Evolutionary conservation across 2,888 invertebrate species (phyloP), one percentile per base, ranked within the genome.

Genomic region (Drosophila monieri): DNA sequence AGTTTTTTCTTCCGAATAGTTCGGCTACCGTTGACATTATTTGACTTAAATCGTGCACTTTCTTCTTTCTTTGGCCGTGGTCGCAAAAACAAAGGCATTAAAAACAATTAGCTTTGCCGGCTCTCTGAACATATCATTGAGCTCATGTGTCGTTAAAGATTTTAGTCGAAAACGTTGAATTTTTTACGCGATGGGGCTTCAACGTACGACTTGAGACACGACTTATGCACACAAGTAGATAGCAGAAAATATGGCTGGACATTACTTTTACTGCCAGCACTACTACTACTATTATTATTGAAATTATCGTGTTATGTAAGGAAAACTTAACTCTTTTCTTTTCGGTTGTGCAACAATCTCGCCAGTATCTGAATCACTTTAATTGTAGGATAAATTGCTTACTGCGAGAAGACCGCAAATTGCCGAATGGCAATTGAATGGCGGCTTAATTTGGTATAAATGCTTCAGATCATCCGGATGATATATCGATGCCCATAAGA

Each of bases 151-250:
- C 71, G 76, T 81, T 76, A 80, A 81, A 86, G 72, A 76, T 69
- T 71, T 59, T 61, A 84, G 67, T 51, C 52, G 47, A 30, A 30
- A 30, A 15, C 70, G 67, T 56, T 60, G 62, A 58, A 69, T 77
- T 64, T 71, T 64, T 64, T 69, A 81, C 79, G 72, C 83, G 67
- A 72, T 72, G 80, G 66, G 84, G 76, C 86, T 86, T 84, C 73
- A 73, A 74, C 32, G 15, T 69, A 43, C 56, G 27, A 62, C 59
- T 55, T 62, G 47, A 39, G 60, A 59, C 54, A 62, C 69, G 67
- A 61, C 32, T 44, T 37, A 27, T 35, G 78, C 55, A 44, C 57
- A 71, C 59, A 70, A 64, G 78, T 68, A 49, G 53, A 53, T 49
- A 41, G 54, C 44, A 25, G 25, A 54, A 60, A 61, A 51, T 67